These are phyloP conservation scores for Gymnopithys bicolor DNA, from an alignment of 2,797 vertebrate genomes.

Conservation along the genomic window DNA sequence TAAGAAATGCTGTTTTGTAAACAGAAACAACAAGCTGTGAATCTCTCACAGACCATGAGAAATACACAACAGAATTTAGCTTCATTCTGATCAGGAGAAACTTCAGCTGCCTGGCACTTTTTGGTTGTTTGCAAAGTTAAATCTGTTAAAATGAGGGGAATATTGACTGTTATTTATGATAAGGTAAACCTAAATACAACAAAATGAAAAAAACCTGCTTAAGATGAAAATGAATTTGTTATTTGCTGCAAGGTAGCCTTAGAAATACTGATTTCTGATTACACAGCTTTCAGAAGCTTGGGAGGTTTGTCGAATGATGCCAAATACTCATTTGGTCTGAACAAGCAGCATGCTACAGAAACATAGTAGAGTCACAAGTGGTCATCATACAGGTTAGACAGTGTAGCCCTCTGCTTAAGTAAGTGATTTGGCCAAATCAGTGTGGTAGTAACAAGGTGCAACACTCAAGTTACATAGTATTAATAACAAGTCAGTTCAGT, in stretches of 20 bases:
- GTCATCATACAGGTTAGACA: background rate
- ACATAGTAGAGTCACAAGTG: background rate
- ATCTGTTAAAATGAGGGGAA: background rate
- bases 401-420: background rate
- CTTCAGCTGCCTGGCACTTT: background rate
- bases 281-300: background rate
- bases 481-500: background rate
- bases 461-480: background rate
- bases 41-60: background rate
- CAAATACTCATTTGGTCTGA: background rate
- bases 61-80: background rate
- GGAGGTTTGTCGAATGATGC: background rate
- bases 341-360: background rate
- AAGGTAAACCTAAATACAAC: background rate
- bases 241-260: background rate
- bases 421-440: background rate
- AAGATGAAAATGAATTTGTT: background rate
- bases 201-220: rapidly evolving
- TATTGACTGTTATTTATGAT: background rate
- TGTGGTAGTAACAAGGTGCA: background rate
- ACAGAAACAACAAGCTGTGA: background rate
- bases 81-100: background rate
- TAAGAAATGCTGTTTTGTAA: background rate
- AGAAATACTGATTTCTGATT: background rate
- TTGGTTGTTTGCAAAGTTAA: background rate